phyloP scores from a whole-genome alignment of 2,888 invertebrate species.

The Hydrotaea diabolus region DNA sequence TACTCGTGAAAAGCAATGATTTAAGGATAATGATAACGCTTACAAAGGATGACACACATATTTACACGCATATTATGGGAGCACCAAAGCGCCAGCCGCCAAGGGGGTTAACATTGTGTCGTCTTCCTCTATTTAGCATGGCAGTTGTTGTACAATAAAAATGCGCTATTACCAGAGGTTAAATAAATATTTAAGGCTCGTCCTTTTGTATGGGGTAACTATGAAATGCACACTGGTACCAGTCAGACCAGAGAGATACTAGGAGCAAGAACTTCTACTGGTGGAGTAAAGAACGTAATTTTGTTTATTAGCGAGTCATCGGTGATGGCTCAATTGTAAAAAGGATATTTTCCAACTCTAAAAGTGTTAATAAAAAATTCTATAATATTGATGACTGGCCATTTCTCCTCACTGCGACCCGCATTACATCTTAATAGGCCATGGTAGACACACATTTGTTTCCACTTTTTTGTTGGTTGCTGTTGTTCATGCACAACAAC shows the following conservation, averaged over 20 bases:
- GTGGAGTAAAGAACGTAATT: neutral
- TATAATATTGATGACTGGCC: neutral
- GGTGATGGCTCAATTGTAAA: no score
- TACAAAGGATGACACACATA: constrained; percentile 51
- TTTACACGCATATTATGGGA: constrained; percentile 43
- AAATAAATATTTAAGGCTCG: constrained; percentile 42
- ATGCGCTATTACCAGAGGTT: constrained; percentile 18
- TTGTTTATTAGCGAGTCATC: no score
- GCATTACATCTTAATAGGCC: neutral
- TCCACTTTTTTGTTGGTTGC: neutral
- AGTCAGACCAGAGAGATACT: neutral
- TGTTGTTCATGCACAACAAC: neutral
- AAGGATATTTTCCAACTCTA: neutral
- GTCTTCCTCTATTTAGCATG: neutral
- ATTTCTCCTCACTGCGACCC: no score
- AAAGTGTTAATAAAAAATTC: neutral
- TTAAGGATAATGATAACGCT: constrained; percentile 47
- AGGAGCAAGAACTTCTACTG: neutral
- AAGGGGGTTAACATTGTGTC: neutral
- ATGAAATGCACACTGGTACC: neutral
- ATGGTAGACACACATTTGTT: neutral
- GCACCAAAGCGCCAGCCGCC: neutral
- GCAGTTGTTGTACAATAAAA: neutral
- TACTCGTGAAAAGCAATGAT: constrained; percentile 28
- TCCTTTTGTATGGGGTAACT: neutral